phyloP scores from a whole-genome alignment of 2,113 vertebrate species.

The Aramus guarauna region DNA sequence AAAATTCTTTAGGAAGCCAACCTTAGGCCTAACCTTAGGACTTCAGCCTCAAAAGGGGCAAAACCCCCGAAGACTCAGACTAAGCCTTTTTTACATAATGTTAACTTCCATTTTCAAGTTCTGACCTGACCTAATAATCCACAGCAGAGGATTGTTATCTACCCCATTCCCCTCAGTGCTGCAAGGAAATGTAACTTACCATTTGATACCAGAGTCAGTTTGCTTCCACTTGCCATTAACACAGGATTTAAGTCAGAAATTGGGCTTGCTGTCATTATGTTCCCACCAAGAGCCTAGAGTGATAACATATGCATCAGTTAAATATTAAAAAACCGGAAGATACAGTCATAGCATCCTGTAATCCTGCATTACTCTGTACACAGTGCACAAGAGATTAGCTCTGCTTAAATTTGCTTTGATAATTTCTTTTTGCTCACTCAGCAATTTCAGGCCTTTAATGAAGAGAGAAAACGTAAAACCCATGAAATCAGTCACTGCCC shows the following conservation, averaged over 20 bases:
- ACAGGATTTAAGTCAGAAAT: slow-evolving; percentile 98
- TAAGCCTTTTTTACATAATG: not conserved
- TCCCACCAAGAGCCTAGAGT: slow-evolving; percentile 89
- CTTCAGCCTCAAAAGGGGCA: not conserved
- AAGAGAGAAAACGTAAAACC: not conserved
- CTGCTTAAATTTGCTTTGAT: not conserved
- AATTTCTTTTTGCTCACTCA: not conserved
- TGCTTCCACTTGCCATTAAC: slow-evolving; percentile 87
- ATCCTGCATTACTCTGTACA: not conserved
- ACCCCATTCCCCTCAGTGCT: not conserved
- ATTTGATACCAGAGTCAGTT: slow-evolving; percentile 82
- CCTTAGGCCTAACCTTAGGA: not conserved
- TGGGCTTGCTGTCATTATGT: slow-evolving; percentile 97
- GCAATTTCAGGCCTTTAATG: not conserved
- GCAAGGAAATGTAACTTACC: slow-evolving; percentile 67
- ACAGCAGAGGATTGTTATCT: not conserved
- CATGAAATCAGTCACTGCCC: not conserved
- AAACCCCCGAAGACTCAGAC: not conserved
- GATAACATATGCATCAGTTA: not conserved
- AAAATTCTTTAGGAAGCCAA: not conserved
- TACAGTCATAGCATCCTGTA: not conserved
- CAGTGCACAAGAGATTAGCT: not conserved
- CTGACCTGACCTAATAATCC: not conserved
- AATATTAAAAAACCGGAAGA: not conserved
- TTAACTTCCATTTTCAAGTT: not conserved